Evolutionary conservation across 2,797 vertebrate genomes (phyloP), one percentile per base, ranked within the genome.

Genomic region (Pogoniulus pusillus): DNA sequence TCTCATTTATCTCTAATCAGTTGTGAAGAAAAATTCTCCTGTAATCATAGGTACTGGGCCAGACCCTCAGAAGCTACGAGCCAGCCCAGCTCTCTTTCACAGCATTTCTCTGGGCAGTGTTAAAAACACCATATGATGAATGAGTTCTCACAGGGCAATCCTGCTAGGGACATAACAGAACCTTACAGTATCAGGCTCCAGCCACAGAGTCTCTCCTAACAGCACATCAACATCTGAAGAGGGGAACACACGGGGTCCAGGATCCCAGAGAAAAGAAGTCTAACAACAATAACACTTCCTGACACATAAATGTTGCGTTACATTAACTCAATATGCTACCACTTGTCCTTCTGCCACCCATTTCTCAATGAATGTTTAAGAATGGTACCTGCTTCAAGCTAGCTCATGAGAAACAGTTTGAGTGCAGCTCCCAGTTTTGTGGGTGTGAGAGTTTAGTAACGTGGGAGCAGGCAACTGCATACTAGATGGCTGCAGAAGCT

Each of bases 151-250:
- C 20, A 10, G 1, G 6, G n/a, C 41, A 79, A 41, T 20, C 19
- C 10, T 9, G 0, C 69, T 66, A 0, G 60, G 43, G 32, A 3
- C 9, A 3, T 3, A 2, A 0, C 1, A 34, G 49, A 76, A 22
- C 18, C 12, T 37, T 12, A 1, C 8, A 6, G 59, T 0, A 0
- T 15, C 0, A 2, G 19, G 45, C 41, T 51, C 16, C 1, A 37
- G 34, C 16, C 30, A 7, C 54, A 26, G 1, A 1, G 12, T 8
- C 12, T 34, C 24, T 57, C 32, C 29, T 66, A 59, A 4, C 55
- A n/a, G 15, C 45, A n/a, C 13, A 1, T 22, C 32, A 73, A 29
- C 43, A 12, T 5, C 29, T 63, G 45, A 4, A 4, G 9, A 12
- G 30, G 12, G 49, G 7, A 89, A 35, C 9, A 18, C 32, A 1